Conservation (phyloP, 2,888 invertebrate species). For the Rotaria sp. region DNA sequence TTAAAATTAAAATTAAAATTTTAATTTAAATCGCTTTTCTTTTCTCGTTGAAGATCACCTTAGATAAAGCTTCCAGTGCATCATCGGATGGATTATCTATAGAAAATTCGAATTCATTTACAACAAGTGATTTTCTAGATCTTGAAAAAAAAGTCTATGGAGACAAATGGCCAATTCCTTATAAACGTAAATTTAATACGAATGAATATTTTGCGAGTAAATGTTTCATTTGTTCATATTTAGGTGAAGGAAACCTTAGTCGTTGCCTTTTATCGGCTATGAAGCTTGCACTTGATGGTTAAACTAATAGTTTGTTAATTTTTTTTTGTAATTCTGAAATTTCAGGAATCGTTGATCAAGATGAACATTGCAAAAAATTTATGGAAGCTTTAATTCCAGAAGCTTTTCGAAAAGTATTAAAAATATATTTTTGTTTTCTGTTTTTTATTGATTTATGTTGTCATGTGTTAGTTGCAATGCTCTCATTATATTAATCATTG, state of each 20-base stretch:
- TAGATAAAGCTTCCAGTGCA: background rate
- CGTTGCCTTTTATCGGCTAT: constrained; percentile 57
- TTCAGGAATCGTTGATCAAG: constrained; percentile 54
- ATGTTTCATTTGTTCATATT: background rate
- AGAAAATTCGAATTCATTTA: constrained; percentile 49
- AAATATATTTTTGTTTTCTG: background rate
- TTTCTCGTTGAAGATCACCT: background rate
- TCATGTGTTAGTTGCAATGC: constrained; percentile 50
- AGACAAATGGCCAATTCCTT: constrained; percentile 59
- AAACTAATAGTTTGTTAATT: no score
- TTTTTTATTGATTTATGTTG: no score
- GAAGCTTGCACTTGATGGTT: constrained; percentile 55
- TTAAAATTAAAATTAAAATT: no score
- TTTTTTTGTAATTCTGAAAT: background rate
- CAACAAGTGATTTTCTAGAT: constrained; percentile 57
- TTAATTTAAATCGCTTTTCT: no score
- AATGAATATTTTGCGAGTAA: no score
- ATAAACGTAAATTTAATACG: constrained; percentile 43
- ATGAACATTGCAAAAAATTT: constrained; percentile 56
- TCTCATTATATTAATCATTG: constrained; percentile 56
- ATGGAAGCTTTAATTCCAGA: constrained; percentile 57
- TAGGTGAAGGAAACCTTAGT: constrained; percentile 57
- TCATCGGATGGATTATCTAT: background rate
- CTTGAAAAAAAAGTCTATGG: constrained; percentile 57
- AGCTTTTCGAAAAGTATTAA: constrained; percentile 48